These are phyloP conservation scores for Drosophila ercepeae DNA, from an alignment of 1,140 invertebrate species.

Conservation along the genomic window DNA sequence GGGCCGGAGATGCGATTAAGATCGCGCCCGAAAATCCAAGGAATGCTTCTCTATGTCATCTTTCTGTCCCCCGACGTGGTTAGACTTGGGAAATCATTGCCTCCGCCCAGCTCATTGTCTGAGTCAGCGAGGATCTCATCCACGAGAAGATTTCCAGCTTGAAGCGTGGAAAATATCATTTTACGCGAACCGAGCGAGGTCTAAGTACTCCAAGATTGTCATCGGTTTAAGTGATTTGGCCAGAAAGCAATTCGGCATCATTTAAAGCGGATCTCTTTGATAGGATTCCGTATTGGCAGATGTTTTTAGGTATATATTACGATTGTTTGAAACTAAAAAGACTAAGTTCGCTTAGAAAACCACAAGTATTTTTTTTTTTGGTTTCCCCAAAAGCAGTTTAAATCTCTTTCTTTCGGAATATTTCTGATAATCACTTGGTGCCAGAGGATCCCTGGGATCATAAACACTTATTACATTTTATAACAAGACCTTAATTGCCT, in stretches of 20 bases:
- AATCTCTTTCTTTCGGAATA: background rate
- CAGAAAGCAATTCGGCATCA: constrained; percentile 28
- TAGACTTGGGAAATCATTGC: constrained; percentile 45
- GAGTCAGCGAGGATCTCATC: background rate
- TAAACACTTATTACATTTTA: constrained; percentile 44
- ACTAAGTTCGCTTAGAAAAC: background rate
- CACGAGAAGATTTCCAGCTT: background rate
- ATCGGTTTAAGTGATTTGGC: constrained; percentile 48
- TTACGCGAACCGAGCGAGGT: constrained; percentile 32
- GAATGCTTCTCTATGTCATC: constrained; percentile 44
- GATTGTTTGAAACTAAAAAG: background rate
- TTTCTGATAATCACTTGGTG: background rate
- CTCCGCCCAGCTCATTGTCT: constrained; percentile 13
- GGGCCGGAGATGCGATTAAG: constrained; percentile 35
- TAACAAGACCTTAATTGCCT: constrained; percentile 66
- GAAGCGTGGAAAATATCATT: constrained; percentile 62
- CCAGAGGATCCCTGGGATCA: background rate
- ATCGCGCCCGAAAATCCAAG: constrained; percentile 21
- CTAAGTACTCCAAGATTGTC: constrained; percentile 44
- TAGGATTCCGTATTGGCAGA: constrained; percentile 23
- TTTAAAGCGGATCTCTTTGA: constrained; percentile 38
- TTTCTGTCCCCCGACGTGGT: constrained; percentile 42
- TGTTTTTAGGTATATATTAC: constrained; percentile 3
- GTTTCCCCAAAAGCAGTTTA: background rate
- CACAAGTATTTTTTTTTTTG: too few relatives aligned